These are phyloP conservation scores for Gymnoscopelus microlampas DNA, from an alignment of 2,797 vertebrate genomes.

Conservation along the genomic window DNA sequence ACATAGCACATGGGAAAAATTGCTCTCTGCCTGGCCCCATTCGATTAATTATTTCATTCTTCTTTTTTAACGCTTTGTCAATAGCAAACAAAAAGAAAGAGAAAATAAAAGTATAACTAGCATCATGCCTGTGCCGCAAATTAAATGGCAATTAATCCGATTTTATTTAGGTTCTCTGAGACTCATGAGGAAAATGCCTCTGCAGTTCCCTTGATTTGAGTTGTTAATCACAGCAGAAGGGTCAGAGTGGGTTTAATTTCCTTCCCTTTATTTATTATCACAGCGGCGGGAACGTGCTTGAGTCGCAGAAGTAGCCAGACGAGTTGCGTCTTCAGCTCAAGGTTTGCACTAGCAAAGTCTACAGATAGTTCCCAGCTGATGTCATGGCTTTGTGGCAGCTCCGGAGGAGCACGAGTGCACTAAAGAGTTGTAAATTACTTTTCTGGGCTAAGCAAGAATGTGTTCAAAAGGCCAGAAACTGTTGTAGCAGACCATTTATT, in stretches of 20 bases:
- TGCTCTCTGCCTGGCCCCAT: background rate
- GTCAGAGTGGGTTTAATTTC: slow-evolving; percentile 55
- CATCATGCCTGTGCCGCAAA: slow-evolving; percentile 29
- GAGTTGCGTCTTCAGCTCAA: slow-evolving; percentile 32
- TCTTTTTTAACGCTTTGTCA: slow-evolving; percentile 53
- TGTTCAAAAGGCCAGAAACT: slow-evolving; percentile 61
- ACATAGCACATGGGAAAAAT: slow-evolving; percentile 34
- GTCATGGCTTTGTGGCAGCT: slow-evolving; percentile 57
- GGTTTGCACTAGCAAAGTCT: slow-evolving; percentile 37
- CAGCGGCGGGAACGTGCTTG: slow-evolving; percentile 37
- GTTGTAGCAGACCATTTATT: slow-evolving; percentile 70
- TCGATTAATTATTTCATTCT: slow-evolving; percentile 54
- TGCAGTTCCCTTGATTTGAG: slow-evolving; percentile 40
- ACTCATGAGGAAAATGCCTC: slow-evolving; percentile 56
- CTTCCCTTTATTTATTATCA: slow-evolving; percentile 58
- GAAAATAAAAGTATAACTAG: background rate
- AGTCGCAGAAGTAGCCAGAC: slow-evolving; percentile 27
- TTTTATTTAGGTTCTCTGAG: slow-evolving; percentile 47
- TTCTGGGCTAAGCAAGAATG: slow-evolving; percentile 56
- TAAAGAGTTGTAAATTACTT: slow-evolving; percentile 60
- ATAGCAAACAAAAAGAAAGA: slow-evolving; percentile 34
- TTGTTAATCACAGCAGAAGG: slow-evolving; percentile 63
- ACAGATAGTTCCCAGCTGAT: slow-evolving; percentile 47
- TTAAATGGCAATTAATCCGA: slow-evolving; percentile 63
- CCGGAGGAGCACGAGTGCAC: slow-evolving; percentile 45